Base-by-base conservation (phyloP, 2,113 vertebrate species). In the Aegotheles bennettii region DNA sequence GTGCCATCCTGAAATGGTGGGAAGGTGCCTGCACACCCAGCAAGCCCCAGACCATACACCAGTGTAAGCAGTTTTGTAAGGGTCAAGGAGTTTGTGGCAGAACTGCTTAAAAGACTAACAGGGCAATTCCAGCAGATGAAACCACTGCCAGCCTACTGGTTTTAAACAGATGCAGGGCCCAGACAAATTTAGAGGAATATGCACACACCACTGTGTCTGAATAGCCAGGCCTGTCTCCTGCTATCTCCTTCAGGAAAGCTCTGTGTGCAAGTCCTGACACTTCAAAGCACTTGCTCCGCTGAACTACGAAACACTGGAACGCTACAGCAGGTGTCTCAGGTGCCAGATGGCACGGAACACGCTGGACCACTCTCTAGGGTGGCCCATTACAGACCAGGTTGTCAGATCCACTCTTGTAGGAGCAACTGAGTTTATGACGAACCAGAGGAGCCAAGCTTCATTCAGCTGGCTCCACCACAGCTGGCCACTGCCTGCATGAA, bases 1-100 rank as follows among this genome's bases (percentile, higher is more conserved):
- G 23, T 1, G 31, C 21, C 0, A 0, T 7, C 23, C 1, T 2
- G 47, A 29, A 4, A 17, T 3, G 4, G 40, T 11, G 29, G 57
- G 35, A 82, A 59, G 61, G 40, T 21, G 14, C 31, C 86, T 10
- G 29, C 4, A 5, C 26, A 17, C 4, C 56, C 87, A 74, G 53
- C 42, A 24, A 82, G 47, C 33, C 56, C 65, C 29, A 17, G 15
- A 26, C 31, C 29, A 74, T 2, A 31, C 9, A 31, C 9, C 6
- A 15, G 25, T 6, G 2, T 9, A 17, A 65, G 12, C 1, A 26
- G 42, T 47, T 68, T 54, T 14, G 13, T 3, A 70, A 16, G 64
- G 6, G 42, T 73, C 64, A 38, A 57, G 17, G 19, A 74, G 73
- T 78, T 93, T 68, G 73, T 53, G 33, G 84, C 35, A 84, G 60